Percentiles rank a stretch among this genome's conserved stretches.
Evolutionary conservation across 2,888 invertebrate species (phyloP).

Genomic region (Eulithis prunata): DNA sequence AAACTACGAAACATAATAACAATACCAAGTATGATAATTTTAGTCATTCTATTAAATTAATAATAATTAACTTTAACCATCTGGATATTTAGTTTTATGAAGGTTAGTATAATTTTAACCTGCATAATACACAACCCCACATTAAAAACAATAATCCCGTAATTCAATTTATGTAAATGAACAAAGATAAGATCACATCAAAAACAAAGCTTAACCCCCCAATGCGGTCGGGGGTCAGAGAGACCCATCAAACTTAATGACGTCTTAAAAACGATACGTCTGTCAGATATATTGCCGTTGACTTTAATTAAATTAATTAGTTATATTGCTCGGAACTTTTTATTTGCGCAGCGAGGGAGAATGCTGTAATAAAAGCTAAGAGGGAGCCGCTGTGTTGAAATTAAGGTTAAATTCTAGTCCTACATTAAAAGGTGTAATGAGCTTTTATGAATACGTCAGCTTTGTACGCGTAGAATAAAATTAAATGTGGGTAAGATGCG

Average conservation of each 20-base stretch:
- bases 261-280: slow-evolving; percentile 58
- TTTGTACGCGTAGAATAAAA: neutral
- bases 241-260: slow-evolving; percentile 53
- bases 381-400: slow-evolving; percentile 22
- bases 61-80: neutral
- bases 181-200: slow-evolving; percentile 38
- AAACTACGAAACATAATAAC: too few species aligned
- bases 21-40: too few species aligned
- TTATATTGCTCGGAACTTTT: slow-evolving; percentile 31
- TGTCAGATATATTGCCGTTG: slow-evolving; percentile 49
- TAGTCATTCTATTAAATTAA: too few species aligned
- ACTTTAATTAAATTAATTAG: slow-evolving; percentile 68
- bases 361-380: slow-evolving; percentile 21
- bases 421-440: slow-evolving; percentile 14
- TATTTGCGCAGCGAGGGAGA: slow-evolving; percentile 33
- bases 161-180: slow-evolving; percentile 44
- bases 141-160: slow-evolving; percentile 8
- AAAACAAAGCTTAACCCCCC: slow-evolving; percentile 35
- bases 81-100: neutral
- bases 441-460: slow-evolving; percentile 3
- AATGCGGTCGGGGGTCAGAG: slow-evolving; percentile 42
- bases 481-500: neutral
- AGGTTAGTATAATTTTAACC: slow-evolving; percentile 1
- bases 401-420: slow-evolving; percentile 16
- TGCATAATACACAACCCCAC: neutral